Percentiles rank a stretch among this genome's conserved stretches.
These are phyloP conservation scores for Cephalopachus bancanus DNA, from an alignment of 2,797 vertebrate species.

Conservation along the genomic window DNA sequence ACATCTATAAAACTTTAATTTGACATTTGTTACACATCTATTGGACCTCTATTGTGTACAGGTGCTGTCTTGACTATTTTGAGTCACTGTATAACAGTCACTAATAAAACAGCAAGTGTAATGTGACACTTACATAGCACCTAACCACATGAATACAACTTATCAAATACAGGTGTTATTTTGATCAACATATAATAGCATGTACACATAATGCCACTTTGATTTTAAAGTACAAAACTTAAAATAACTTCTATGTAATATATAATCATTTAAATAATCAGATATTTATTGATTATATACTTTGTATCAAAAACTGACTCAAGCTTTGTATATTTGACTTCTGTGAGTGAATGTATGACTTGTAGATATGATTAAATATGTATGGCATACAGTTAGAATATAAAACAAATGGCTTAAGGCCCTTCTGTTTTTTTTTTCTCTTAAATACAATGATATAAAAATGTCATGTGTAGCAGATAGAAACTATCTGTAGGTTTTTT, in stretches of 20 bases:
- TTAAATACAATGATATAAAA: not conserved
- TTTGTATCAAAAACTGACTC: not conserved
- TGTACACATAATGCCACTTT: not conserved
- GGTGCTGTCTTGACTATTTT: not conserved
- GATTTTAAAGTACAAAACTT: not conserved
- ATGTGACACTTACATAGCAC: not conserved
- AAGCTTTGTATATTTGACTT: not conserved
- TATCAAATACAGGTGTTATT: not conserved
- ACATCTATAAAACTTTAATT: not conserved
- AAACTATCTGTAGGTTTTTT: not conserved
- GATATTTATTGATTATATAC: not conserved
- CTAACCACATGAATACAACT: not conserved
- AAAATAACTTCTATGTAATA: not conserved
- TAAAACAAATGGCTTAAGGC: not conserved
- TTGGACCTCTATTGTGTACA: not conserved
- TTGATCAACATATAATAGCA: not conserved
- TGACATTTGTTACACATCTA: not conserved
- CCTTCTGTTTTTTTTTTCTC: not conserved
- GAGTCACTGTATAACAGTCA: not conserved
- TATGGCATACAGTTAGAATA: not conserved
- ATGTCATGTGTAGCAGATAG: not conserved
- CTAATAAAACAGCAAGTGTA: not conserved
- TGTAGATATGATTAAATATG: not conserved
- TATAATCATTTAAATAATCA: constrained; percentile 28
- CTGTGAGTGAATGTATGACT: not conserved